Evolutionary conservation across 2,113 vertebrate species (phyloP).

Genomic region (Leuciscus idus): DNA sequence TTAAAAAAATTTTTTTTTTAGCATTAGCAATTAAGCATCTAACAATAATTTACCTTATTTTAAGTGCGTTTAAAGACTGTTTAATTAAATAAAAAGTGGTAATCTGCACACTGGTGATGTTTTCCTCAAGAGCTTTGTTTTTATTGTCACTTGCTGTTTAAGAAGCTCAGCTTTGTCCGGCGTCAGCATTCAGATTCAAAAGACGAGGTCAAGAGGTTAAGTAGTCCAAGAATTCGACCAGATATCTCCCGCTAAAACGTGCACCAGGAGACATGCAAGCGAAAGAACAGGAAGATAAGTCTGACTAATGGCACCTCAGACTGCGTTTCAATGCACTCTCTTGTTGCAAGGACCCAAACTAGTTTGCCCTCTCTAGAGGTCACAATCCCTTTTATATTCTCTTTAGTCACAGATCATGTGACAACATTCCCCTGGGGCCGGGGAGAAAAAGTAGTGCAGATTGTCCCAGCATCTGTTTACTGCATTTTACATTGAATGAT

Average conservation of each 20-base stretch:
- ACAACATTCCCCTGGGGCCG: conserved; percentile 50
- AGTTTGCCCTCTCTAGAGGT: conserved; percentile 50
- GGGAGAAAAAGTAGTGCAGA: conserved; percentile 44
- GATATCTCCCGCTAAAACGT: conserved; percentile 19
- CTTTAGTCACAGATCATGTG: conserved; percentile 65
- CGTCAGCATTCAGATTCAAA: conserved; percentile 41
- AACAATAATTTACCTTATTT: not conserved
- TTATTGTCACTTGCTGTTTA: conserved; percentile 48
- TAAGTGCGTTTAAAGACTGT: too few species aligned
- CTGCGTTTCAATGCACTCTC: conserved; percentile 38
- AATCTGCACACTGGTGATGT: conserved; percentile 15
- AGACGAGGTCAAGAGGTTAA: conserved; percentile 50
- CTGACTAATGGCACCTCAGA: not conserved
- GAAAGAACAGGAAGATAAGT: not conserved
- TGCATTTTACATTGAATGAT: conserved; percentile 65
- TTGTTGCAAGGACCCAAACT: conserved; percentile 41
- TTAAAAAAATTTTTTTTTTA: not conserved
- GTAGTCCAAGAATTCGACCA: conserved; percentile 40
- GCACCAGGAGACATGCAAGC: not conserved
- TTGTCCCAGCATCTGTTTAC: conserved; percentile 63
- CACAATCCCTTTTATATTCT: conserved; percentile 57
- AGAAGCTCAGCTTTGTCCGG: conserved; percentile 39
- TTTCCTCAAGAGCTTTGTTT: conserved; percentile 32
- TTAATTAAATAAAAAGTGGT: not conserved
- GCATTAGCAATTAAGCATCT: not conserved